phyloP scores from a whole-genome alignment of 2,797 vertebrate species.

The Menidia menidia region DNA sequence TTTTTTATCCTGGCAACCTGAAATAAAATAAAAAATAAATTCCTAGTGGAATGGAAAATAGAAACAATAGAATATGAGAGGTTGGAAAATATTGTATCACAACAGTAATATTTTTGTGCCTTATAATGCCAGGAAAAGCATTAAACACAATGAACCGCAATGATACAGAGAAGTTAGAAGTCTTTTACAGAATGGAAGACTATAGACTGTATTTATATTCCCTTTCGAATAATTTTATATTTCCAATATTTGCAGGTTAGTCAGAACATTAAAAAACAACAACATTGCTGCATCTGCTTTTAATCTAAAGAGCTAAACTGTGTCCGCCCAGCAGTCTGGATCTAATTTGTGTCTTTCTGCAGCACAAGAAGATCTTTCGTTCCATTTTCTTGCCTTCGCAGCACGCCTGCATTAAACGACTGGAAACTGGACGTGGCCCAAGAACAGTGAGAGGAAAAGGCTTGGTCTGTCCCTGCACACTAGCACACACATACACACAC shows the following conservation, averaged over 20 bases:
- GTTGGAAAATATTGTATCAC: too few species aligned
- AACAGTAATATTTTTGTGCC: neutral
- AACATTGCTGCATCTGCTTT: constrained; percentile 21
- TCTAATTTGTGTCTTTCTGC: constrained; percentile 36
- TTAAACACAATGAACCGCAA: neutral
- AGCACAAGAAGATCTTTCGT: constrained; percentile 35
- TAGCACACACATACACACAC: constrained; percentile 17
- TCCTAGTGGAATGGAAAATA: neutral
- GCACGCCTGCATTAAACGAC: constrained; percentile 25
- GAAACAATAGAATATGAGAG: neutral
- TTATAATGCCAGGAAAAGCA: neutral
- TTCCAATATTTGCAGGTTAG: neutral
- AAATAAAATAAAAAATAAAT: neutral
- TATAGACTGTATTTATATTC: neutral
- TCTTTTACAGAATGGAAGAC: neutral
- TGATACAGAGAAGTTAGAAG: neutral
- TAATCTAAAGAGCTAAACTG: constrained; percentile 16
- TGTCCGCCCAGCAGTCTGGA: constrained; percentile 29
- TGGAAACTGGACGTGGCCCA: constrained; percentile 54
- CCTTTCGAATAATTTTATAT: neutral
- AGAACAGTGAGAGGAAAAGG: constrained; percentile 57
- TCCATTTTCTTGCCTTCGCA: constrained; percentile 22
- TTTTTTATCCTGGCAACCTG: too few species aligned
- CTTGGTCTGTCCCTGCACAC: constrained; percentile 25
- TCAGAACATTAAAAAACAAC: neutral